A percentile compares a stretch with the other conserved stretches of the same genome.
Conservation (phyloP, 2,113 vertebrate species). For the Brachirus orientalis region DNA sequence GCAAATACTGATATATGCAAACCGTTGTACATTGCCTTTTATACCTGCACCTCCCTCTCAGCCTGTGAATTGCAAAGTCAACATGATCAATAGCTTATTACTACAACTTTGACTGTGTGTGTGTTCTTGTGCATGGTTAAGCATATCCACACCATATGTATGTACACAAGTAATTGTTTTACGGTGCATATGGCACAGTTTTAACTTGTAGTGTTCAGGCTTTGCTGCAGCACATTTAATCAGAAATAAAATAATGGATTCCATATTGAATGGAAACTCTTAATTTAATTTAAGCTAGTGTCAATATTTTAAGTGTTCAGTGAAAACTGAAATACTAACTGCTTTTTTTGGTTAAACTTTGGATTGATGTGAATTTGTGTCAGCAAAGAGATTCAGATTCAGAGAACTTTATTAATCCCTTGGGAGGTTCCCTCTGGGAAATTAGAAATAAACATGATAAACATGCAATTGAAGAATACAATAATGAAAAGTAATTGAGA, state of each 20-base stretch:
- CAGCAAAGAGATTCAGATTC: too few species aligned
- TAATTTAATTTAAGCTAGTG: neutral
- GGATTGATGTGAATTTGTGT: too few species aligned
- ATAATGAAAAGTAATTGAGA: too few species aligned
- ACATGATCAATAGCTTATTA: constrained; percentile 63
- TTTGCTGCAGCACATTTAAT: neutral
- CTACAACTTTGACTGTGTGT: constrained; percentile 12
- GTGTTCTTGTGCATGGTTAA: neutral
- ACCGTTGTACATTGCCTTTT: constrained; percentile 21
- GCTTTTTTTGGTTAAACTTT: neutral
- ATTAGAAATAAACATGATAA: too few species aligned
- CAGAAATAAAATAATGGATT: neutral
- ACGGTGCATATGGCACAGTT: neutral
- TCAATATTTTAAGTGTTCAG: neutral
- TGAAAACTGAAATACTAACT: too few species aligned
- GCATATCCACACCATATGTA: neutral
- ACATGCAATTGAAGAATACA: too few species aligned
- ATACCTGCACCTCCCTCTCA: constrained; percentile 31
- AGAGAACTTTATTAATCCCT: too few species aligned
- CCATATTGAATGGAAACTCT: neutral
- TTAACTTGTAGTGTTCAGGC: neutral
- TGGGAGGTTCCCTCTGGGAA: too few species aligned
- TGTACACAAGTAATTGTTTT: neutral
- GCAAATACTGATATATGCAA: constrained; percentile 27
- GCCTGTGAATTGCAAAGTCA: too few species aligned